Evolutionary conservation across 2,888 invertebrate species (phyloP).

Genomic region (Sphinx pinastri): DNA sequence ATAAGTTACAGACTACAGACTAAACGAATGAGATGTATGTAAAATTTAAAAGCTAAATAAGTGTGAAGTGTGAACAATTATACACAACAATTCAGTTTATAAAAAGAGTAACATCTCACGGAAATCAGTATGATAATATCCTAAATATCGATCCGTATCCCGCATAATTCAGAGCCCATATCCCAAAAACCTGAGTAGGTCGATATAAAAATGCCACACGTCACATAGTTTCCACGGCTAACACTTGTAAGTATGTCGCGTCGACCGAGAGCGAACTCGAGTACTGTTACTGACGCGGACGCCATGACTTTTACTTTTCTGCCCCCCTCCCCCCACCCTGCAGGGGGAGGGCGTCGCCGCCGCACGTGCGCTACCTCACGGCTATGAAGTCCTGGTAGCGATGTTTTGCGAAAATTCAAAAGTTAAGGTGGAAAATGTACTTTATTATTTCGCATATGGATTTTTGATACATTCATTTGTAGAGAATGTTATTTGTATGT

Average conservation of each 20-base stretch:
- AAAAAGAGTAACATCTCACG: no score
- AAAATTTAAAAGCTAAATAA: no score
- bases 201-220: constrained; percentile 16
- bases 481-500: no score
- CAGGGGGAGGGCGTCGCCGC: constrained; percentile 32
- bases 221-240: constrained; percentile 10
- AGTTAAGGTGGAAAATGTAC: no score
- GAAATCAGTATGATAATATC: no score
- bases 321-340: constrained; percentile 37
- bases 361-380: constrained; percentile 27
- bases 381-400: constrained; percentile 3
- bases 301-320: constrained; percentile 76
- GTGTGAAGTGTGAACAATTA: no score
- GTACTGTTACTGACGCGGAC: constrained; percentile 63
- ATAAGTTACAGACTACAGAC: no score
- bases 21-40: no score
- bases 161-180: background rate
- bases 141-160: no score
- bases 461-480: no score
- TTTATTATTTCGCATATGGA: no score
- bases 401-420: constrained; percentile 12
- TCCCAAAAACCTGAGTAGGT: constrained; percentile 3
- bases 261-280: constrained; percentile 72
- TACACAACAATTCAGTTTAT: no score
- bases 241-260: constrained; percentile 51